phyloP scores from a whole-genome alignment of 2,888 invertebrate genomes.

The Platynereis dumerilii region DNA sequence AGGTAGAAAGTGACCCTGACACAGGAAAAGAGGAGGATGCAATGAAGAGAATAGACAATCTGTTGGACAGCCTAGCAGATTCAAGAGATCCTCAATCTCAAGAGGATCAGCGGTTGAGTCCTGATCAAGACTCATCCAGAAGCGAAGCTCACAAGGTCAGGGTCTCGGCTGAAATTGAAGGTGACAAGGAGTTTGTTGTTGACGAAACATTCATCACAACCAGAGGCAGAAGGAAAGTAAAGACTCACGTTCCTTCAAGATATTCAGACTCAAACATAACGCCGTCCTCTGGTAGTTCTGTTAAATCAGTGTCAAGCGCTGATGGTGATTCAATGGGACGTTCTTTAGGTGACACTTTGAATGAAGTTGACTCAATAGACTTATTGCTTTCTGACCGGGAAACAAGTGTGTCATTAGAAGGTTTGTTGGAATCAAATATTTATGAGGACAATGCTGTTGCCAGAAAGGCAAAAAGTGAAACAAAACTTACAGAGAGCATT shows the following conservation, averaged over 20 bases:
- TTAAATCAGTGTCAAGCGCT: conserved; percentile 37
- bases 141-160: not conserved
- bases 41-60: conserved; percentile 28
- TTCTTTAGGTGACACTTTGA: conserved; percentile 12
- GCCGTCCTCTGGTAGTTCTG: conserved; percentile 51
- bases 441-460: conserved; percentile 8
- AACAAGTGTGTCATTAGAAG: conserved; percentile 27
- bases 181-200: conserved; percentile 12
- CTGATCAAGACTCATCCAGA: not conserved
- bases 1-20: too few relatives aligned
- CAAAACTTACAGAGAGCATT: not conserved
- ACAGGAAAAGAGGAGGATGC: conserved; percentile 25
- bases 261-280: conserved; percentile 49
- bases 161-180: too few relatives aligned
- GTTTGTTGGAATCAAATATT: conserved; percentile 6
- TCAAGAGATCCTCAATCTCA: too few relatives aligned
- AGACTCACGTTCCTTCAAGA: conserved; percentile 10
- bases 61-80: conserved; percentile 21
- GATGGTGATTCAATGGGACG: conserved; percentile 12
- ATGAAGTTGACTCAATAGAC: conserved; percentile 15
- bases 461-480: not conserved
- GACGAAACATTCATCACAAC: conserved; percentile 31
- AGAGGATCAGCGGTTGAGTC: not conserved
- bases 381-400: conserved; percentile 16
- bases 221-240: conserved; percentile 21